phyloP scores from a whole-genome alignment of 2,113 vertebrate genomes.

The Zingel zingel region DNA sequence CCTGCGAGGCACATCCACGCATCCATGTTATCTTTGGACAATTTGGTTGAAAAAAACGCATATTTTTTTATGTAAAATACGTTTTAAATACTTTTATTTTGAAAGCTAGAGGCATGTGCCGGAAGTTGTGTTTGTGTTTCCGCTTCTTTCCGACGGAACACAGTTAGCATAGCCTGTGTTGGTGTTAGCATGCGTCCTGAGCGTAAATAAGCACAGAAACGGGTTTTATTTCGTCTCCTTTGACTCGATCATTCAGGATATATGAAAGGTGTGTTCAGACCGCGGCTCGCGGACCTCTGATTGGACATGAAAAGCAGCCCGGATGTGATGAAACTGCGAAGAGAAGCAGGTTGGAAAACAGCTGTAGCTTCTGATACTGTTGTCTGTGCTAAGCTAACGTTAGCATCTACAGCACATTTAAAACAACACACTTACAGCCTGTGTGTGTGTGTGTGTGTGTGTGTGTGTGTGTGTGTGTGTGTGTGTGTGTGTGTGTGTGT shows the following conservation, averaged over 20 bases:
- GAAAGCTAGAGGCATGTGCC: not conserved
- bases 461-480: too few species aligned
- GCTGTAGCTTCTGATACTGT: not conserved
- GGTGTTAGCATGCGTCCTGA: not conserved
- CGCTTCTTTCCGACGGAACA: too few species aligned
- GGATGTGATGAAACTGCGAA: not conserved
- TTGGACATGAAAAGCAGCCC: not conserved
- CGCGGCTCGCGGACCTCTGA: not conserved
- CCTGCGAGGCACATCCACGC: too few species aligned
- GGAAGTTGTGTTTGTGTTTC: not conserved
- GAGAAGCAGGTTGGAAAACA: not conserved
- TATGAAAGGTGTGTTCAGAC: not conserved
- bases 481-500: too few species aligned
- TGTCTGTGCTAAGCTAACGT: not conserved
- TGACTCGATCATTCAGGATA: too few species aligned
- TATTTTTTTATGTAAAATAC: too few species aligned
- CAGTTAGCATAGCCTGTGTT: too few species aligned
- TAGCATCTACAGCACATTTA: not conserved
- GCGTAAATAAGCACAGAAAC: not conserved
- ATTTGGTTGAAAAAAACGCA: too few species aligned
- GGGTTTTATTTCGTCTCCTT: not conserved
- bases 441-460: too few species aligned
- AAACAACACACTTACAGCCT: too few species aligned
- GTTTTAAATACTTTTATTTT: not conserved
- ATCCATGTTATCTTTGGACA: too few species aligned